Evolutionary conservation across 2,113 vertebrate genomes (phyloP), one percentile per base, ranked within the genome.

Genomic region (Columbina picui): DNA sequence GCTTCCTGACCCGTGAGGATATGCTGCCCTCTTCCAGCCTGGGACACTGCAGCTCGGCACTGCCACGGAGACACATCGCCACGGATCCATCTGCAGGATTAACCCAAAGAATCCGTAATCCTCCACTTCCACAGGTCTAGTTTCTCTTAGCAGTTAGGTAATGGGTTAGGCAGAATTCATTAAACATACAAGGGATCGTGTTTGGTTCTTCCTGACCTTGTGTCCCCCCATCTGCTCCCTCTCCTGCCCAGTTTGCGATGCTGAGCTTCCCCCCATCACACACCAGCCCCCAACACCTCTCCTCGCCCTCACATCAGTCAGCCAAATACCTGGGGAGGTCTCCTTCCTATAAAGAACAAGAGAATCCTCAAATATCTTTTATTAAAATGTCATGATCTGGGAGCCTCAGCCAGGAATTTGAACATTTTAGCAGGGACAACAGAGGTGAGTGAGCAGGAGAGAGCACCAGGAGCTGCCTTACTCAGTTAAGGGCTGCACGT

Each of bases 11-110:
- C 88, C 7, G 60, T 64, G 93, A 96, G 96, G 96, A 95, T 97
- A 68, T 96, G 93, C 90, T 96, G 93, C 95, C 93, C 92, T 97
- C 93, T 94, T 96, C 83, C 96, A 93, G 92, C 15, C 79, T 4
- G 10, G 60, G 88, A 92, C 9, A 59, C 83, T 52, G 84, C 79
- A 84, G 90, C 64, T 95, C 79, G 41, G 63, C 90, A n/a, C 4
- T 67, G 70, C 56, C 75, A 20, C 2, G 34, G 87, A 88, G 29
- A 87, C 47, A 59, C 23, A 52, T 16, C 38, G 18, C 43, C 43
- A 45, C 17, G 43, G 43, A 45, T 45, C 43, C 43, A 45, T 18
- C 67, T 83, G 59, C 3, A 18, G 52, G 71, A 56, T 84, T 86
- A 43, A 47, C 22, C 26, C 9, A 14, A 70, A 69, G 63, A 63